Base-by-base conservation (phyloP, 2,113 vertebrate genomes). In the Corydoras sp. region DNA sequence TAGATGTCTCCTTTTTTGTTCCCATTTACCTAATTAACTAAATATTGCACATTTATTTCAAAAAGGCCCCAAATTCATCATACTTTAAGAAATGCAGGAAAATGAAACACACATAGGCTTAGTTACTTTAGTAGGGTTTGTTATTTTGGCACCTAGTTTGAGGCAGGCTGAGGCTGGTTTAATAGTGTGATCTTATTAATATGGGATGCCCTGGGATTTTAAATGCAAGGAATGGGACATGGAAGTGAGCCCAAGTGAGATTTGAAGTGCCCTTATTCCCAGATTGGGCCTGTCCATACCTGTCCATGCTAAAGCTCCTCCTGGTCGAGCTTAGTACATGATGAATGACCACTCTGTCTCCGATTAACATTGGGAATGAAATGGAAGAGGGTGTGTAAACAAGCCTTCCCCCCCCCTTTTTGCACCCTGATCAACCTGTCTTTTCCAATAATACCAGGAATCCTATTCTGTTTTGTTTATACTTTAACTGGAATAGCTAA, bases 151-250 rank as follows among this genome's bases (percentile, higher is more conserved):
- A 65, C 65, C 71, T 62, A 77, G 67, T 68, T 69, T 73, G 63
- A 69, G 69, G 76, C 31, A 75, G 35, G 61, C 72, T 71, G 58
- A 56, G 68, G 69, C 72, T 67, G 65, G 64, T 74, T 53, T 55
- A 30, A 59, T 75, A 59, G 68, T 71, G 68, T 32, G 54, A 71
- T 69, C 72, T 75, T 60, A 72, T 78, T 78, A 78, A 68, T 74
- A 74, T 67, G 65, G 11, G 62, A 68, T 68, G 76, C 68, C 32
- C 48, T 75, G 72, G 72, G 72, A 63, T 54, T 58, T 53, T 49
- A 67, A 55, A 30, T 24, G 65, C 18, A 29, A 62, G 68, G 59
- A 51, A 62, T 69, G 56, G 35, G 49, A 69, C 67, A 63, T 18
- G 55, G 65, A 72, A 71, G 61, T 50, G 48, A 67, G 58, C 12